Evolutionary conservation across 64 coral and sea anemone species (phyloP), one percentile per base, ranked within the genome.

Genomic region (Montipora capricornis): DNA sequence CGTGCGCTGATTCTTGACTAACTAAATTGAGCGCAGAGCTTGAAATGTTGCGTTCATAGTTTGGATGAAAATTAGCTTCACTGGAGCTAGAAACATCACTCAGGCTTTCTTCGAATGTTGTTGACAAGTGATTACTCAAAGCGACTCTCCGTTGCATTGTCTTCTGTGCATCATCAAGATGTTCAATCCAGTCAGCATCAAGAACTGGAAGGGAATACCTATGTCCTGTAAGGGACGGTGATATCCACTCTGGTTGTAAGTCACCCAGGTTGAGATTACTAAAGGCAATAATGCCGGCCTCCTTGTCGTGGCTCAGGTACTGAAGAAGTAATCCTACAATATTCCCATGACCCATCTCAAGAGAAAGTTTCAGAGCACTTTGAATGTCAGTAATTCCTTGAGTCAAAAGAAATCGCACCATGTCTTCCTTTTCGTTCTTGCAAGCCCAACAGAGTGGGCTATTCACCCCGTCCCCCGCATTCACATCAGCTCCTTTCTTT

Each of bases 361-460:
- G 85, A 60, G 95, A 99, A 19, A 99, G 58, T 20, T 53, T 95
- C 22, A 99, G 84, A 5, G 98, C 88, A 84, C 53, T 84, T 19
- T 99, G 98, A 8, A 99, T 90, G 66, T 99, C 98, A 47, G 92
- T 96, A 8, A 99, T 88, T 84, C 92, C 98, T 89, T 99, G 95
- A 6, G 95, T 92, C 19, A 99, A 79, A 47, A 99, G 71, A 46
- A 89, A 99, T 68, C 88, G 77, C 14, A 99, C 98, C 92, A 99
- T 89, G 46, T 96, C 98, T 82, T 92, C 89, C 68, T 94, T 89
- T 69, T 89, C 75, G 44, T 96, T 94, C 68, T 87, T 92, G 53
- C 98, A 99, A 2, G 98, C 98, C 49, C 74, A 68, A 44, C 92
- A 94, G 47, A 99, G 82, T 8, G 98, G 98, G 4, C 95, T 99